Evolutionary conservation across 2,113 vertebrate species (phyloP).

Genomic region (Osmerus mordax): DNA sequence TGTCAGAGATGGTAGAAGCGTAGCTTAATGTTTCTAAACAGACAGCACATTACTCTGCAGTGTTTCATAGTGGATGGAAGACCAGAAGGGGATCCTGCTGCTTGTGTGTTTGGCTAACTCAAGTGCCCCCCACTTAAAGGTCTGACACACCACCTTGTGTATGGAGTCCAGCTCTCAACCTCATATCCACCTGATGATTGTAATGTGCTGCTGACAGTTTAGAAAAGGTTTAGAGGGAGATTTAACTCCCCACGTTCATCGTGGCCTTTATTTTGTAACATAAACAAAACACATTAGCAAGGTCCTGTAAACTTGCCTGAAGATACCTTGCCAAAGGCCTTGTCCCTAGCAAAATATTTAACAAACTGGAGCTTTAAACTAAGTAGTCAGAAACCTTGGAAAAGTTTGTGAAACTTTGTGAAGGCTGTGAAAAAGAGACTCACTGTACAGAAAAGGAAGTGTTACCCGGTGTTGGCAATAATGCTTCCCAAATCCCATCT

Average conservation of each 20-base stretch:
- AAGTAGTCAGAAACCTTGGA: constrained; percentile 23
- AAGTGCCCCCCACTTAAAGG: constrained; percentile 22
- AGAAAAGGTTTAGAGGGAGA: constrained; percentile 1
- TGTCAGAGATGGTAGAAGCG: too few species aligned
- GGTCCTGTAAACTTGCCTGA: constrained; percentile 8
- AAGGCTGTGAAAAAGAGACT: background rate
- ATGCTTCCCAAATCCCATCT: constrained; percentile 26
- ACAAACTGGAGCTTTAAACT: constrained; percentile 14
- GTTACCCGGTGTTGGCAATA: background rate
- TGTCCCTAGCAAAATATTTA: constrained; percentile 21
- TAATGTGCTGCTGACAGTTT: background rate
- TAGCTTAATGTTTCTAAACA: too few species aligned
- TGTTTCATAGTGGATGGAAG: constrained; percentile 1
- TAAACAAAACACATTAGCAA: constrained; percentile 6
- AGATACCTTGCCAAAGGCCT: constrained; percentile 7
- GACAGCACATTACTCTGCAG: background rate
- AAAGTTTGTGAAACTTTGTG: background rate
- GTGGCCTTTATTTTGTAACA: constrained; percentile 2
- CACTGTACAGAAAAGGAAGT: background rate
- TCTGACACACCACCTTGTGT: constrained; percentile 1
- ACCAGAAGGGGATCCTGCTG: background rate
- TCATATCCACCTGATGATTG: constrained; percentile 1
- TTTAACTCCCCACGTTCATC: background rate
- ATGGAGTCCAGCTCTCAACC: constrained; percentile 8
- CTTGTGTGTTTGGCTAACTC: constrained; percentile 26